Percentiles rank a stretch among this genome's conserved stretches.
Conservation (phyloP, 2,797 vertebrate species). For the Peromyscus eremicus region DNA sequence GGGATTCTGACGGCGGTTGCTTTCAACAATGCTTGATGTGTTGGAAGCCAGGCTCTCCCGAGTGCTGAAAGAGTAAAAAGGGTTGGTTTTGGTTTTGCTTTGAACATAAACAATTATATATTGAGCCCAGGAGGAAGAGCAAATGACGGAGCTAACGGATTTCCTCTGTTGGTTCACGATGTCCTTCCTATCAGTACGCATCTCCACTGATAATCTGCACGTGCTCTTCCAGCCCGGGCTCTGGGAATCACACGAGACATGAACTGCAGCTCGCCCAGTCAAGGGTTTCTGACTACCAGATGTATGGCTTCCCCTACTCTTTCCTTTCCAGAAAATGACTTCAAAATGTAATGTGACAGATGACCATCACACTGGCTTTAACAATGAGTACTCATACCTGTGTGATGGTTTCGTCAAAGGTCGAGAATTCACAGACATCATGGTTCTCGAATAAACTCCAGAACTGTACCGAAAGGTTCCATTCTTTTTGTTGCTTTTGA, state of each 20-base stretch:
- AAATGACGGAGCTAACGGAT: conserved; percentile 72
- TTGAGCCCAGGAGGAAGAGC: conserved; percentile 80
- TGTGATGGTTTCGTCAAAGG: conserved; percentile 68
- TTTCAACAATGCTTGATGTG: conserved; percentile 99
- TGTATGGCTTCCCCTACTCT: conserved; percentile 49
- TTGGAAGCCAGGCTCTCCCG: conserved; percentile 99
- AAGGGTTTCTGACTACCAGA: conserved; percentile 53
- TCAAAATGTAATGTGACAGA: conserved; percentile 50
- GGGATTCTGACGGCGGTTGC: conserved; percentile 98
- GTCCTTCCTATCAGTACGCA: too few relatives aligned
- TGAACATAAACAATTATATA: conserved; percentile 74
- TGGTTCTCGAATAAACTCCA: conserved; percentile 19
- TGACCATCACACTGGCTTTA: neutral
- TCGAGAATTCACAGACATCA: conserved; percentile 42
- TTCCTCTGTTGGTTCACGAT: conserved; percentile 76
- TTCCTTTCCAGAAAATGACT: conserved; percentile 58
- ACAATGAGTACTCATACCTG: neutral
- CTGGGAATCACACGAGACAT: conserved; percentile 60
- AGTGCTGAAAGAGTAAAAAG: conserved; percentile 92
- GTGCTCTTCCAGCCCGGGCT: neutral
- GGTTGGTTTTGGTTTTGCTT: conserved; percentile 83
- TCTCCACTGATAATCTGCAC: conserved; percentile 67
- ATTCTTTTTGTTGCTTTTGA: neutral
- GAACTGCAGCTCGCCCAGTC: neutral
- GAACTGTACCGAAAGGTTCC: neutral